Evolutionary conservation across 2,797 vertebrate species (phyloP).

Genomic region (Bufotes viridis): DNA sequence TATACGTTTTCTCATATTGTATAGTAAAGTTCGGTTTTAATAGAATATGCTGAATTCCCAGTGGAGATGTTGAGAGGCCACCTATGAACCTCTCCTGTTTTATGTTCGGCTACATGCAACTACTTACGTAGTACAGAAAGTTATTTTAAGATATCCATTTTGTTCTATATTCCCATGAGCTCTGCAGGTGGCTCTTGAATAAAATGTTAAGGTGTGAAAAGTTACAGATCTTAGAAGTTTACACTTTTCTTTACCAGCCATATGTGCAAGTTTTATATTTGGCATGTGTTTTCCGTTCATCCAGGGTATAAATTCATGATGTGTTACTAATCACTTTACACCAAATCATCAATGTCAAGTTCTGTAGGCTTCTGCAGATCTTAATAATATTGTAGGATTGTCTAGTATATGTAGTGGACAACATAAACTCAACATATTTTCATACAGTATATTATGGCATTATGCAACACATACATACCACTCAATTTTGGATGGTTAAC

Average conservation of each 20-base stretch:
- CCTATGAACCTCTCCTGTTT: slow-evolving; percentile 15
- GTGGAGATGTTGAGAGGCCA: slow-evolving; percentile 37
- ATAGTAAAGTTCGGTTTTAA: not conserved
- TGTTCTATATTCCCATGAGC: slow-evolving; percentile 17
- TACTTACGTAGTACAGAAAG: slow-evolving; percentile 7
- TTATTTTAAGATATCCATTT: slow-evolving; percentile 39
- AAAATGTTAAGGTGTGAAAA: slow-evolving; percentile 11
- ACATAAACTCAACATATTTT: not conserved
- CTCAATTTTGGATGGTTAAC: no score
- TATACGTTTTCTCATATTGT: not conserved
- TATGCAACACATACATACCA: no score
- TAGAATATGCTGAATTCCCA: not conserved
- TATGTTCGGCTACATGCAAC: slow-evolving; percentile 23
- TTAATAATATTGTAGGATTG: not conserved
- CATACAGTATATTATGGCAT: no score
- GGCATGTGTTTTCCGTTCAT: not conserved
- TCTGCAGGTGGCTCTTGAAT: slow-evolving; percentile 28
- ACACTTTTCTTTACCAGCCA: not conserved
- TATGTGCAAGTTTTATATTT: not conserved
- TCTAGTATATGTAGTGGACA: not conserved
- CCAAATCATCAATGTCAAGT: not conserved
- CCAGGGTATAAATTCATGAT: not conserved
- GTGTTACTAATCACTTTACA: not conserved
- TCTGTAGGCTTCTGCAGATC: not conserved
- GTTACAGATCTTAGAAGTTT: slow-evolving; percentile 5